phyloP scores from a whole-genome alignment of 2,888 invertebrate species.

The Ellobium chinense region DNA sequence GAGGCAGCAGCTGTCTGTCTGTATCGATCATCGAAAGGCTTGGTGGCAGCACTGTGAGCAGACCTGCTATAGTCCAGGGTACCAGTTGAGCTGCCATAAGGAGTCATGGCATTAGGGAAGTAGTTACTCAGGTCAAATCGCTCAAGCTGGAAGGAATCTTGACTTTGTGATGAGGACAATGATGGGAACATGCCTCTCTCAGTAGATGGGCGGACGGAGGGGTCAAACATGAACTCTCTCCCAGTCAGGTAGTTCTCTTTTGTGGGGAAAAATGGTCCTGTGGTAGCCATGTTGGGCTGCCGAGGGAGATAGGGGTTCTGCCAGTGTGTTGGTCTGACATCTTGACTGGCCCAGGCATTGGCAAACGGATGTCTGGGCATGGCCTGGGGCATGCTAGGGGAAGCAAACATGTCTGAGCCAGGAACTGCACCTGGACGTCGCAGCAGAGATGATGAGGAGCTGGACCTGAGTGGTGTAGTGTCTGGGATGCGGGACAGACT shows the following conservation, averaged over 20 bases:
- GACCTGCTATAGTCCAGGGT: constrained; percentile 69
- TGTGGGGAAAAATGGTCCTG: constrained; percentile 59
- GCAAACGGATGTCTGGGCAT: constrained; percentile 73
- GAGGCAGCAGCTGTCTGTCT: constrained; percentile 63
- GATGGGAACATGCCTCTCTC: constrained; percentile 71
- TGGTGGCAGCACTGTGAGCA: constrained; percentile 64
- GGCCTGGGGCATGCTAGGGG: constrained; percentile 65
- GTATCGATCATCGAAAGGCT: constrained; percentile 76
- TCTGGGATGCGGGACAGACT: constrained; percentile 68
- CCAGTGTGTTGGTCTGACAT: constrained; percentile 71
- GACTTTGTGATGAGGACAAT: constrained; percentile 62
- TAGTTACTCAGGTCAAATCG: constrained; percentile 72
- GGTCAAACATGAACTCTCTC: constrained; percentile 74
- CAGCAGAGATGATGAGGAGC: constrained; percentile 58
- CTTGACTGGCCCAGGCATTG: constrained; percentile 70
- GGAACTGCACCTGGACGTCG: constrained; percentile 63
- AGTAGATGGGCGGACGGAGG: constrained; percentile 60
- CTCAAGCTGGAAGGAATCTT: constrained; percentile 60
- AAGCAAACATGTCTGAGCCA: constrained; percentile 66
- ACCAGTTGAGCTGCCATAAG: constrained; percentile 63
- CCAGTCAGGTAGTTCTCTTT: constrained; percentile 70
- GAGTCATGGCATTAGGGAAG: constrained; percentile 53
- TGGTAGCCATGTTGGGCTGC: constrained; percentile 63
- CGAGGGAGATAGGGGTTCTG: constrained; percentile 70
- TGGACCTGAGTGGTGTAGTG: constrained; percentile 56